Evolutionary conservation across 2,797 vertebrate genomes (phyloP).

Genomic region (Lacerta agilis): DNA sequence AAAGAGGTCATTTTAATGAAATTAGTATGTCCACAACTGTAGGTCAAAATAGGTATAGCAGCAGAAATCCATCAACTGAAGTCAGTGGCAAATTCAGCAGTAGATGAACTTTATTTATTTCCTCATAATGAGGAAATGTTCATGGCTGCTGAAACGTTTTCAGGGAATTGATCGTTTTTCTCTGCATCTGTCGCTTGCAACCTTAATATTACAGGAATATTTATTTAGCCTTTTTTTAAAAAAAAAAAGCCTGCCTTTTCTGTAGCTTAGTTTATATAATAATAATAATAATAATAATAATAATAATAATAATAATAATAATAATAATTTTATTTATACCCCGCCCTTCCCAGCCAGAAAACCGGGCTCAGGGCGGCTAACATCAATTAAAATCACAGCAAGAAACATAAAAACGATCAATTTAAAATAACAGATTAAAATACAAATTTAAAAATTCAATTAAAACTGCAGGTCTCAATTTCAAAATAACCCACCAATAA

Average conservation of each 20-base stretch:
- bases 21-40: neutral
- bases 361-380: too few relatives aligned
- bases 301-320: too few relatives aligned
- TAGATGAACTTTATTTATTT: neutral
- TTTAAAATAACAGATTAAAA: too few relatives aligned
- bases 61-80: neutral
- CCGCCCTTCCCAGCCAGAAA: too few relatives aligned
- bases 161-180: neutral
- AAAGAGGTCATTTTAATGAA: slow-evolving; percentile 1
- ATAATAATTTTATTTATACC: too few relatives aligned
- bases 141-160: neutral
- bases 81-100: neutral
- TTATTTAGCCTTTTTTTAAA: neutral
- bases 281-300: too few relatives aligned
- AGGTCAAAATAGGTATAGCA: neutral
- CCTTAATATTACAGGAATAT: neutral
- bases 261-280: neutral
- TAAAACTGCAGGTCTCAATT: too few relatives aligned
- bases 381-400: too few relatives aligned
- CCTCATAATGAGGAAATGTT: slow-evolving; percentile 3
- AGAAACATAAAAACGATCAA: too few relatives aligned
- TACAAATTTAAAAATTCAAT: too few relatives aligned
- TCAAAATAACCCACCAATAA: too few relatives aligned
- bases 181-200: neutral
- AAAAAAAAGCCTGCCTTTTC: neutral